Evolutionary conservation across 2,113 vertebrate genomes (phyloP).

Genomic region (Corvus hawaiiensis): DNA sequence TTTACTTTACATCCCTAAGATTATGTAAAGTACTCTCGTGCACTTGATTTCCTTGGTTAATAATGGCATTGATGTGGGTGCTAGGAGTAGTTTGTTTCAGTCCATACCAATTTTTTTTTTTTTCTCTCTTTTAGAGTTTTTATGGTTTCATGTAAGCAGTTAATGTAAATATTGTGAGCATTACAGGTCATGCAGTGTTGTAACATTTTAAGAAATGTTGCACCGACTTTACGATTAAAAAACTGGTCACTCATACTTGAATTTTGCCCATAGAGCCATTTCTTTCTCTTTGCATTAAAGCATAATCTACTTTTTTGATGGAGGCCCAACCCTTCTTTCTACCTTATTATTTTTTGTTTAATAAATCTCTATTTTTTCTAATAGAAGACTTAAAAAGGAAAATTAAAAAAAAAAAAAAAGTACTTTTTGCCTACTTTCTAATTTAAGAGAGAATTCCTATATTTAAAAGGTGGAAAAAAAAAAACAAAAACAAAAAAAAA

Average conservation of each 20-base stretch:
- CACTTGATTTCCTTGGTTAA: slow-evolving; percentile 78
- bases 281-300: slow-evolving; percentile 76
- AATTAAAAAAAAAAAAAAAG: slow-evolving; percentile 14
- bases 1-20: slow-evolving; percentile 80
- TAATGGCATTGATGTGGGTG: slow-evolving; percentile 77
- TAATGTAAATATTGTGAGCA: slow-evolving; percentile 95
- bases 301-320: slow-evolving; percentile 68
- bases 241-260: slow-evolving; percentile 93
- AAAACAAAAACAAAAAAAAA: background rate
- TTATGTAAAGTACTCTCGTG: slow-evolving; percentile 81
- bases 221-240: slow-evolving; percentile 95
- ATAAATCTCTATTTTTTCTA: slow-evolving; percentile 68
- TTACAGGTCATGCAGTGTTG: slow-evolving; percentile 93
- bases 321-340: slow-evolving; percentile 69
- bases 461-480: slow-evolving; percentile 41
- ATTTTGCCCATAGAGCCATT: slow-evolving; percentile 78
- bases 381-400: slow-evolving; percentile 58
- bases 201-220: slow-evolving; percentile 95
- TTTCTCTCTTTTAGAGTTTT: slow-evolving; percentile 61
- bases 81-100: slow-evolving; percentile 79
- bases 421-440: slow-evolving; percentile 68
- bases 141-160: slow-evolving; percentile 88
- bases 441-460: slow-evolving; percentile 65
- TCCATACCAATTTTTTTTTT: slow-evolving; percentile 65
- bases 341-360: slow-evolving; percentile 69